Conservation (phyloP, 2,797 vertebrate species). For the Triplophysa yarkandensis region DNA sequence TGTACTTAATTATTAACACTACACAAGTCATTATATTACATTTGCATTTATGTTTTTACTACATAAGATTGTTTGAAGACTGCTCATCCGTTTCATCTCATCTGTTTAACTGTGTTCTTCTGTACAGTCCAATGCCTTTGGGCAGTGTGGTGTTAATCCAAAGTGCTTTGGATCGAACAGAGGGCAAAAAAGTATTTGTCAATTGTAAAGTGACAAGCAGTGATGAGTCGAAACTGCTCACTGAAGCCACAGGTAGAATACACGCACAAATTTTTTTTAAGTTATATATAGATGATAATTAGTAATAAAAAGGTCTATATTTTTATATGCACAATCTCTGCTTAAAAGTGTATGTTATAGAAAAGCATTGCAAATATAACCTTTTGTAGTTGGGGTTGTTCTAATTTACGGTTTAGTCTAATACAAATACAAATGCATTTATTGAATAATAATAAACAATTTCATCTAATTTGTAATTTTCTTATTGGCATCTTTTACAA, state of each 20-base stretch:
- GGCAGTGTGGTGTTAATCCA: conserved; percentile 67
- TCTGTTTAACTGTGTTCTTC: background rate
- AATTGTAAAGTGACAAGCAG: conserved; percentile 73
- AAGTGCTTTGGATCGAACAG: conserved; percentile 63
- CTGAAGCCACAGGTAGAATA: conserved; percentile 76
- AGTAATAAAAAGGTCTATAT: too few species aligned
- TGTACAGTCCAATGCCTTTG: conserved; percentile 76
- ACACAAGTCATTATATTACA: background rate
- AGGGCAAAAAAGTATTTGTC: conserved; percentile 75
- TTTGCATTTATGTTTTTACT: background rate
- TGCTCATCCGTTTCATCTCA: conserved; percentile 13
- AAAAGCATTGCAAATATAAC: too few species aligned
- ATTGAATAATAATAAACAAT: too few species aligned
- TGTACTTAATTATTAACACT: background rate
- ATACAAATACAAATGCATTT: too few species aligned
- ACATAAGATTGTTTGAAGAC: background rate
- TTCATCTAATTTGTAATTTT: too few species aligned
- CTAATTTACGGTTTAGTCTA: too few species aligned
- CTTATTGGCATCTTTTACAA: too few species aligned
- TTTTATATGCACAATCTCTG: too few species aligned
- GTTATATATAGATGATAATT: too few species aligned
- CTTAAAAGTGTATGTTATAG: too few species aligned
- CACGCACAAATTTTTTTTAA: background rate
- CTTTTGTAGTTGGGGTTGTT: too few species aligned
- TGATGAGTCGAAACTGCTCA: conserved; percentile 70